Evolutionary conservation across 2,888 invertebrate species (phyloP), one percentile per base, ranked within the genome.

Genomic region (Arge pagana): DNA sequence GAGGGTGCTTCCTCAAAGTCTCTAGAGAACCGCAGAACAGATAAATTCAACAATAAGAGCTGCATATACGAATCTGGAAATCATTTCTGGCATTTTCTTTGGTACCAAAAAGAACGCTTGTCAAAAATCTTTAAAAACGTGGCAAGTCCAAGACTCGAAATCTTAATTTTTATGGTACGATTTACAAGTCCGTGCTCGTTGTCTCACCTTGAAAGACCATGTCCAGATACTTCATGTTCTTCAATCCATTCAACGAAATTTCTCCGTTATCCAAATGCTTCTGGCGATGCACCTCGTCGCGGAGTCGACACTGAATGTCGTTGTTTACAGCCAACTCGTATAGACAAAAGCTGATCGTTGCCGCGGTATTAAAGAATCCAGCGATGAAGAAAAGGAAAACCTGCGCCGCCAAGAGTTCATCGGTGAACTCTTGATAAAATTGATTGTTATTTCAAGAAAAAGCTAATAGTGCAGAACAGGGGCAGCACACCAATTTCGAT

Each of bases 1-100:
- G 63, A 0, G 81, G 78, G 57, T 76, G 79, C 58, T 76, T 65
- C 4, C 82, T 69, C 1, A 81, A 65, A 1, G 78, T 78, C 61
- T 81, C 81, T 79, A 65, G 73, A 62, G 63, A 50, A 28, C 18
- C 18, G 28, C 28, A 26, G 28, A 26, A 26, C 8, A 26, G 4
- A n/a, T n/a, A 3, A 3, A 3, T 8, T 26, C 28, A n/a, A n/a
- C n/a, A n/a, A n/a, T n/a, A n/a, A n/a, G n/a, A n/a, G n/a, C n/a
- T n/a, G n/a, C n/a, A n/a, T n/a, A n/a, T n/a, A n/a, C n/a, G n/a
- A n/a, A n/a, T n/a, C n/a, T n/a, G n/a, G n/a, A 26, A n/a, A n/a
- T n/a, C n/a, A n/a, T n/a, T n/a, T n/a, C 33, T 4, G 7, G 33
- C 8, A 15, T 33, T 13, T 11, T 7, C 8, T 7, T 13, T 4